phyloP scores from a whole-genome alignment of 2,888 invertebrate species.

The Panorpa germanica region DNA sequence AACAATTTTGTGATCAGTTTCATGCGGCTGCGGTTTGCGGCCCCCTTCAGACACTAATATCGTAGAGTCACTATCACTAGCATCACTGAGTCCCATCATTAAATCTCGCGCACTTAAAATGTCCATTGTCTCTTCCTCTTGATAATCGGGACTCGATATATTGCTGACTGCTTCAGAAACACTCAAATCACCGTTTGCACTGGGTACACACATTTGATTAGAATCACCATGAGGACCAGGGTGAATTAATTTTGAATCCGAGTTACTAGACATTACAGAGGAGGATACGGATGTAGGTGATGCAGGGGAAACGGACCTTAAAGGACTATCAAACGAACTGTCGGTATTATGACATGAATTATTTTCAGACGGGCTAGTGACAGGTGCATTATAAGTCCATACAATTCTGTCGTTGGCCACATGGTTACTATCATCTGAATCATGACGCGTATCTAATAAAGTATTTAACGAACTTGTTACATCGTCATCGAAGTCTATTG shows the following conservation, averaged over 20 bases:
- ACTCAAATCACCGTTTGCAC: constrained; percentile 55
- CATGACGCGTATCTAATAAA: constrained; percentile 57
- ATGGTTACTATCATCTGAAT: constrained; percentile 22
- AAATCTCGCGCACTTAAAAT: constrained; percentile 60
- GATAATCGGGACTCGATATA: constrained; percentile 79
- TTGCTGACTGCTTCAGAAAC: constrained; percentile 75
- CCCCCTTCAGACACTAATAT: constrained; percentile 66
- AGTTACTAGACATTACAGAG: constrained; percentile 67
- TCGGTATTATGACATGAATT: constrained; percentile 26
- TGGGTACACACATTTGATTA: constrained; percentile 18
- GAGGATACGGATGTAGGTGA: constrained; percentile 78
- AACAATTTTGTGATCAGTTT: constrained; percentile 62
- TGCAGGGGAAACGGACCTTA: constrained; percentile 47
- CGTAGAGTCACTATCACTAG: constrained; percentile 77
- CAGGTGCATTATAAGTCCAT: constrained; percentile 86
- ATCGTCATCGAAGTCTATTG: constrained; percentile 84
- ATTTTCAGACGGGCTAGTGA: constrained; percentile 34
- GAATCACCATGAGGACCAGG: constrained; percentile 17
- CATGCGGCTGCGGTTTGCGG: constrained; percentile 32
- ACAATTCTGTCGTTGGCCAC: constrained; percentile 44
- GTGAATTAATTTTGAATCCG: constrained; percentile 36
- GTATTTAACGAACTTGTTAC: constrained; percentile 87
- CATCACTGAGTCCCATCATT: constrained; percentile 75
- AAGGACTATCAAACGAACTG: constrained; percentile 15
- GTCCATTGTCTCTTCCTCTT: constrained; percentile 70